Evolutionary conservation across 2,113 vertebrate genomes (phyloP), one percentile per base, ranked within the genome.

Genomic region (Setophaga petechia): DNA sequence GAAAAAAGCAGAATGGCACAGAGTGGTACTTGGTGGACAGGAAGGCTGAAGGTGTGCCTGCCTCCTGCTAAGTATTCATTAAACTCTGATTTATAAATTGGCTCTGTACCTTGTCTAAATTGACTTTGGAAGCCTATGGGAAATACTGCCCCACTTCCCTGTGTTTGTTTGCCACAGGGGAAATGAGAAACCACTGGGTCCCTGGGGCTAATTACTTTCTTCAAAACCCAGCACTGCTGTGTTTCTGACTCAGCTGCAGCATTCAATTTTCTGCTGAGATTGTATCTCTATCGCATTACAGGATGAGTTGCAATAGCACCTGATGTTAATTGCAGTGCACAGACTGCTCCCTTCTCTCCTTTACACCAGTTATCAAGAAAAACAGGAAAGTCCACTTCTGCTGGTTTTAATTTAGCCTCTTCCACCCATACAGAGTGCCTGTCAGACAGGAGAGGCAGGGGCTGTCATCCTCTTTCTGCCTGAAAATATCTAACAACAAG

Each of bases 311-410:
- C 95, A 94, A 96, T 94, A 95, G 90, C 68, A 92, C 52, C 91
- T 24, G 0, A 80, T 72, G 84, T 94, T 94, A 96, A 96, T 94
- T 96, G 94, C 84, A 93, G 57, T 44, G 65, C 81, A 87, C 62
- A 95, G 89, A 67, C 96, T 95, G 92, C 91, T 97, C 89, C 94
- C 82, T 93, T 84, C 85, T 89, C 88, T 93, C 74, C 82, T 96
- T 86, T 92, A 69, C 55, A 84, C 58, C 80, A 94, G 93, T 84
- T 92, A 96, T 93, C 95, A 96, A 91, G 97, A 96, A 97, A 97
- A 97, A 97, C 94, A 63, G 47, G 96, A 92, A 94, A 93, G 65
- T 79, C 92, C 87, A n/a, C 84, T 89, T 86, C 51, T 87, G 57
- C 67, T 92, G 72, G 18, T 90, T 93, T 96, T 96, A 93, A 94